phyloP scores from a whole-genome alignment of 2,113 vertebrate genomes.

The Tautogolabrus adspersus region DNA sequence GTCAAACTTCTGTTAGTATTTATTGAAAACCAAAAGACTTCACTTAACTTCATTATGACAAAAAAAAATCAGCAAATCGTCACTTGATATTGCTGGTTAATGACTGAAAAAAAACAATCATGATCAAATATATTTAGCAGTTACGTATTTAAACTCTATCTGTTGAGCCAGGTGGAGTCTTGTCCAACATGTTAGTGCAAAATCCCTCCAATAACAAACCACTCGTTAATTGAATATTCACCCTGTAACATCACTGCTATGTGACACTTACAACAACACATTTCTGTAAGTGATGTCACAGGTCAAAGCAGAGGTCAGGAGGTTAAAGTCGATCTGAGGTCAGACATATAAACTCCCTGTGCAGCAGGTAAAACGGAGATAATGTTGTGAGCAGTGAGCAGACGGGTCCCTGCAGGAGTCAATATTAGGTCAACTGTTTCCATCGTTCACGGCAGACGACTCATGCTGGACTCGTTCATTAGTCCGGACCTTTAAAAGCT shows the following conservation, averaged over 20 bases:
- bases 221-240: neutral
- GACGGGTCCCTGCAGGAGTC: slow-evolving; percentile 44
- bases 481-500: slow-evolving; percentile 24
- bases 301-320: neutral
- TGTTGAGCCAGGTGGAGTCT: no score
- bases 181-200: no score
- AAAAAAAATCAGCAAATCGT: no score
- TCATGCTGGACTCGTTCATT: slow-evolving; percentile 52
- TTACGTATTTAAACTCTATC: no score
- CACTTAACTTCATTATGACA: no score
- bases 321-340: slow-evolving; percentile 7
- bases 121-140: no score
- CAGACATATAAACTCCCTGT: neutral
- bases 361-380: neutral
- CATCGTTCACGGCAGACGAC: slow-evolving; percentile 19
- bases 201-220: no score
- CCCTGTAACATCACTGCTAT: neutral
- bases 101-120: no score
- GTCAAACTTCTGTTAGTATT: no score
- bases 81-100: no score
- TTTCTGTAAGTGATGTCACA: neutral
- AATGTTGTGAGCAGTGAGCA: slow-evolving; percentile 17
- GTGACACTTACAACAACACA: neutral
- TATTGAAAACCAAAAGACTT: no score
- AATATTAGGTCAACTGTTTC: slow-evolving; percentile 55